Evolutionary conservation across 2,113 vertebrate genomes (phyloP).

Genomic region (zebrafish (Danio rerio)): GRCz12tu NC_133192.1:2143001-2143500

Average conservation of each 20-base stretch:
- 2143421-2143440: conserved; percentile 68
- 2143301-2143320: conserved; percentile 20
- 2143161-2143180: not conserved
- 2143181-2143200: not conserved
- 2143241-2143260: not conserved
- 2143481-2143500: conserved; percentile 61
- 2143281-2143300: conserved; percentile 16
- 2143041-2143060: too few relatives aligned
- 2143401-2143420: conserved; percentile 55
- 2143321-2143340: conserved; percentile 40
- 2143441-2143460: conserved; percentile 63
- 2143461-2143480: conserved; percentile 67
- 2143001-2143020: too few relatives aligned
- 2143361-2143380: conserved; percentile 21
- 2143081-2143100: too few relatives aligned
- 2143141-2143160: not conserved
- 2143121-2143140: too few relatives aligned
- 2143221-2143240: conserved; percentile 27
- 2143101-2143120: too few relatives aligned
- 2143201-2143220: not conserved
- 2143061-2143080: too few relatives aligned
- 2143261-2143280: not conserved
- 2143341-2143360: not conserved
- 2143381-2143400: conserved; percentile 9
- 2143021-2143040: too few relatives aligned